Evolutionary conservation across 2,113 vertebrate genomes (phyloP).

Genomic region (Daubentonia madagascariensis): DNA sequence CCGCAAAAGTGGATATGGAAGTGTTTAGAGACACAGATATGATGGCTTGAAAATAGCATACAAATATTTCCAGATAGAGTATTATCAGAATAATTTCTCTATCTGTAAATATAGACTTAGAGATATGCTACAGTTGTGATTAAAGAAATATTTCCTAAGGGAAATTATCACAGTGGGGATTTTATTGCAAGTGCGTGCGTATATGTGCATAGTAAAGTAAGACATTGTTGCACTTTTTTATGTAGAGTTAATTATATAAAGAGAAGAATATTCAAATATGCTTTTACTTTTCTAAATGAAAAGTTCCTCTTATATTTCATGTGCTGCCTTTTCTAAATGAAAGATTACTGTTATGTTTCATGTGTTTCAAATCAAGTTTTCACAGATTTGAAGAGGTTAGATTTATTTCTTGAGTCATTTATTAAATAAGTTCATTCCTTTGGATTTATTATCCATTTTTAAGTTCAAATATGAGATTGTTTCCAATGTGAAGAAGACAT

Average conservation of each 20-base stretch:
- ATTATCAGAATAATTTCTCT: neutral
- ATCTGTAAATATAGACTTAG: neutral
- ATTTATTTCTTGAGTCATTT: neutral
- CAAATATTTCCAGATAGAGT: neutral
- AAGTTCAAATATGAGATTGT: neutral
- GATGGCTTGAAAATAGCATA: neutral
- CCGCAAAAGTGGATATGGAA: neutral
- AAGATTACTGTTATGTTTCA: neutral
- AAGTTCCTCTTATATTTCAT: neutral
- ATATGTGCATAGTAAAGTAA: neutral
- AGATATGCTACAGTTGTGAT: neutral
- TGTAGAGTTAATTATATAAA: neutral
- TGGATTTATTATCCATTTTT: conserved; percentile 1
- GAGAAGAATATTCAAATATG: neutral
- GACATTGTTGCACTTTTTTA: neutral
- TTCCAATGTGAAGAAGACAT: neutral
- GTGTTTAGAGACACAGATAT: neutral
- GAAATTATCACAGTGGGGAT: neutral
- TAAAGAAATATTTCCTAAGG: neutral
- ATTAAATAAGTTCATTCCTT: neutral
- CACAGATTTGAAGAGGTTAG: neutral
- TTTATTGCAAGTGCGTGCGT: neutral
- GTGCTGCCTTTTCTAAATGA: neutral
- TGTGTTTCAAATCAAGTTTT: neutral
- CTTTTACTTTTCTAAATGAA: conserved; percentile 5